Evolutionary conservation across 1,140 invertebrate genomes (phyloP).

Genomic region (Mamestra configurata): DNA sequence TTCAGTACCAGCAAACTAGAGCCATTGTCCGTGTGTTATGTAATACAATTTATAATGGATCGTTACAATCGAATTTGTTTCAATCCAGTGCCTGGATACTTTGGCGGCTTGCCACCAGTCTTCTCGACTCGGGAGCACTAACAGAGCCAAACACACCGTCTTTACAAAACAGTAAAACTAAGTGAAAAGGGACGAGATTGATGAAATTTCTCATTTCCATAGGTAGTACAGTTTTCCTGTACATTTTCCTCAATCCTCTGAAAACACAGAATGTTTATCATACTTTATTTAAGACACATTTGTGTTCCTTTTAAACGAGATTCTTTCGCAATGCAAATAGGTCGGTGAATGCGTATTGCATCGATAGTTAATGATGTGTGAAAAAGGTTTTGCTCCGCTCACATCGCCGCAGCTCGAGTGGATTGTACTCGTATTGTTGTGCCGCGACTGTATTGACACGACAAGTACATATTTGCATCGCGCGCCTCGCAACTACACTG

Average conservation of each 20-base stretch:
- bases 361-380: conserved; percentile 31
- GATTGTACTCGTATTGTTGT: not conserved
- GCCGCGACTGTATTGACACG: conserved; percentile 17
- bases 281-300: conserved; percentile 24
- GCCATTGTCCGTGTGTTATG: not conserved
- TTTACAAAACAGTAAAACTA: conserved; percentile 26
- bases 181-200: conserved; percentile 42
- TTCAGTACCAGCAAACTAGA: not conserved
- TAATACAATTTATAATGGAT: conserved; percentile 30
- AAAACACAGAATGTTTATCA: conserved; percentile 17
- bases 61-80: conserved; percentile 37
- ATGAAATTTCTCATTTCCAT: conserved; percentile 36
- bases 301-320: not conserved
- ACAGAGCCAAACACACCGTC: not conserved
- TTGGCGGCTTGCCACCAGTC: conserved; percentile 3
- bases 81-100: conserved; percentile 2
- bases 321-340: conserved; percentile 10
- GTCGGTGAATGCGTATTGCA: conserved; percentile 6
- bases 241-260: conserved; percentile 31
- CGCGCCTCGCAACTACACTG: too few relatives aligned
- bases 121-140: not conserved
- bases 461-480: conserved; percentile 15
- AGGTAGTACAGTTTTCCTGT: conserved; percentile 18
- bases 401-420: not conserved
- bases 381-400: not conserved